Evolutionary conservation across 2,888 invertebrate species (phyloP).

Genomic region (Pyrrhia umbra): DNA sequence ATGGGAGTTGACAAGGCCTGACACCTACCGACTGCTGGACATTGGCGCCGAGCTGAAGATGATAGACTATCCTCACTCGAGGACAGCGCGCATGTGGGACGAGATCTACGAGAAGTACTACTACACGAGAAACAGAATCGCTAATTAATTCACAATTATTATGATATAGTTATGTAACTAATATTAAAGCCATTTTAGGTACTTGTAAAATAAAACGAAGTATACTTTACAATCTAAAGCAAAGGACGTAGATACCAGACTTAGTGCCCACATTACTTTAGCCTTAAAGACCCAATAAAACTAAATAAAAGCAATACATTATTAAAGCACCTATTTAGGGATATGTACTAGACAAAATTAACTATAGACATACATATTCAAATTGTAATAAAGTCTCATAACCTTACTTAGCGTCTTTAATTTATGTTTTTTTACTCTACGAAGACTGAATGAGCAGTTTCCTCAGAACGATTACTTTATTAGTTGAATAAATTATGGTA

Average conservation of each 20-base stretch:
- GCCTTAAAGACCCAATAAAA: too few relatives aligned
- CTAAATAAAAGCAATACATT: too few relatives aligned
- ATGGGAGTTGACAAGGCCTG: conserved; percentile 73
- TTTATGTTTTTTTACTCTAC: background rate
- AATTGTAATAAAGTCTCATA: background rate
- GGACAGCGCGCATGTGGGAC: conserved; percentile 74
- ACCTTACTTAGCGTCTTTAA: background rate
- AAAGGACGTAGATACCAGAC: too few relatives aligned
- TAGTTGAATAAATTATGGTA: background rate
- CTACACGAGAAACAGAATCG: conserved; percentile 66
- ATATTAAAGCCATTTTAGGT: too few relatives aligned
- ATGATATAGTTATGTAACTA: conserved; percentile 4
- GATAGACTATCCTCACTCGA: conserved; percentile 72
- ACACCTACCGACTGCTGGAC: conserved; percentile 72
- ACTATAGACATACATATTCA: too few relatives aligned
- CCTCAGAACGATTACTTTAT: background rate
- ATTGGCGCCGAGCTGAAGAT: conserved; percentile 75
- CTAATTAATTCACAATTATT: conserved; percentile 23
- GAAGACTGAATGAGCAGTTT: background rate
- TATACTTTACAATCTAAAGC: too few relatives aligned
- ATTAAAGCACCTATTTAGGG: too few relatives aligned
- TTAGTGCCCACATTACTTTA: too few relatives aligned
- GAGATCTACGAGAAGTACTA: conserved; percentile 83
- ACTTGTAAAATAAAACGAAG: too few relatives aligned
- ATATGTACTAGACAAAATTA: too few relatives aligned